A percentile compares a stretch with the other conserved stretches of the same genome.
Evolutionary conservation across 2,888 invertebrate genomes (phyloP).

Genomic region (Phengaris alcon): DNA sequence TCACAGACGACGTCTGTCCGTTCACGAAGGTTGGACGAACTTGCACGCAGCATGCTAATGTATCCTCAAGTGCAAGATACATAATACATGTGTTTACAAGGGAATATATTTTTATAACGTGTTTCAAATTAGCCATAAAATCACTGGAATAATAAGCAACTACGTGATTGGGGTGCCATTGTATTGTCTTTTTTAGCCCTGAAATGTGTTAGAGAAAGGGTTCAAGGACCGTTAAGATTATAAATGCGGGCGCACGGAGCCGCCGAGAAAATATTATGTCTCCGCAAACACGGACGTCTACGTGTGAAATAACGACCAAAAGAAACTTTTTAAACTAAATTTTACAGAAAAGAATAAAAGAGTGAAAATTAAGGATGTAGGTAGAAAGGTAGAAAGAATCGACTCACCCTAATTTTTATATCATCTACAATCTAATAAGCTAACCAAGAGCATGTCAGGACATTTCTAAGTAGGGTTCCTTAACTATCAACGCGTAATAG

Average conservation of each 20-base stretch:
- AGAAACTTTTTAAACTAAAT: background rate
- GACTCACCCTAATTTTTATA: background rate
- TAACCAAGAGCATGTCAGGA: no score
- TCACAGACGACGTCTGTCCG: slow-evolving; percentile 63
- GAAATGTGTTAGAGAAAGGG: slow-evolving; percentile 63
- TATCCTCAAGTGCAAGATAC: slow-evolving; percentile 56
- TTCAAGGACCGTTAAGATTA: slow-evolving; percentile 62
- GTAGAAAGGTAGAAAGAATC: background rate
- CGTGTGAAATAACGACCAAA: slow-evolving; percentile 53
- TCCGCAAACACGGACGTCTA: slow-evolving; percentile 63
- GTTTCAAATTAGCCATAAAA: slow-evolving; percentile 57
- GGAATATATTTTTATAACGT: slow-evolving; percentile 65
- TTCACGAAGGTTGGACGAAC: slow-evolving; percentile 68
- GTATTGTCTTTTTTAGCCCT: slow-evolving; percentile 36
- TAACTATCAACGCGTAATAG: no score
- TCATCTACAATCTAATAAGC: background rate
- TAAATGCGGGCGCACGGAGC: slow-evolving; percentile 74
- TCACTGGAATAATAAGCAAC: slow-evolving; percentile 43
- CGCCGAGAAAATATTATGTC: slow-evolving; percentile 62
- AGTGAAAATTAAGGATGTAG: background rate
- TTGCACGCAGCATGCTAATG: slow-evolving; percentile 72
- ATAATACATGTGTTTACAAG: slow-evolving; percentile 76
- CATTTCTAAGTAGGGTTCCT: no score
- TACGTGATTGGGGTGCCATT: slow-evolving; percentile 40
- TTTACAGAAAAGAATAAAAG: background rate